Conservation (phyloP, 92 coral and sea anemone species). For the Ricordea florida region DNA sequence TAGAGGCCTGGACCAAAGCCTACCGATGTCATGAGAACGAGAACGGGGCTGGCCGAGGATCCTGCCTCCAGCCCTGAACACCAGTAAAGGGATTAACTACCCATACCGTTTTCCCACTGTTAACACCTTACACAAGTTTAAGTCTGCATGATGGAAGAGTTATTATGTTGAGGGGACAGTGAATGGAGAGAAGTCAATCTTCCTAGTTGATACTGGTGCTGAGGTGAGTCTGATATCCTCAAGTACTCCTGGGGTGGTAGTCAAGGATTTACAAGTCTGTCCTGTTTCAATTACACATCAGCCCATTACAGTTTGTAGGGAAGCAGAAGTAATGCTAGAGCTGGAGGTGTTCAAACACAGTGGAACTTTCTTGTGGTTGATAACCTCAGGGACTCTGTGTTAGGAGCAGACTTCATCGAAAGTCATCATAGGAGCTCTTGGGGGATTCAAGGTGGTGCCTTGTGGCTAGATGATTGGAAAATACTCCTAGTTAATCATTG, state of each 20-base stretch:
- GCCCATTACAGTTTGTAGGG: slow-evolving; percentile 39
- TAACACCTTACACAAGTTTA: slow-evolving; percentile 33
- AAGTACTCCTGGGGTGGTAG: slow-evolving; percentile 27
- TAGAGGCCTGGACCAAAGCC: slow-evolving; percentile 41
- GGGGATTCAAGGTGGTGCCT: slow-evolving; percentile 39
- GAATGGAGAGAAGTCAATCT: slow-evolving; percentile 11
- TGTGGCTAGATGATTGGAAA: slow-evolving; percentile 46
- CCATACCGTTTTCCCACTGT: slow-evolving; percentile 21
- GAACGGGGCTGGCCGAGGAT: slow-evolving; percentile 56
- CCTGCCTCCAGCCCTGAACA: slow-evolving; percentile 44
- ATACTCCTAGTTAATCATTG: slow-evolving; percentile 11
- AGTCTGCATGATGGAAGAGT: not conserved
- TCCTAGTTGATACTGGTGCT: slow-evolving; percentile 33
- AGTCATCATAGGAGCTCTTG: slow-evolving; percentile 48
- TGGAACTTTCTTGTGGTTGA: slow-evolving; percentile 52
- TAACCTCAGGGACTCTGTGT: slow-evolving; percentile 36
- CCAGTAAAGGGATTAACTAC: slow-evolving; percentile 25
- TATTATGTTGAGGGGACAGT: slow-evolving; percentile 30
- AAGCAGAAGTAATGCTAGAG: slow-evolving; percentile 28
- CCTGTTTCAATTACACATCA: slow-evolving; percentile 37
- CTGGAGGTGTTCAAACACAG: slow-evolving; percentile 15
- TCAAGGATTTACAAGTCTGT: not conserved
- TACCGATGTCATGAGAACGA: slow-evolving; percentile 37
- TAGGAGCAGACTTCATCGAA: slow-evolving; percentile 59
- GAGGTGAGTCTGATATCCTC: slow-evolving; percentile 45